Conservation (phyloP, 2,888 invertebrate species). For the Luperina nickerlii region DNA sequence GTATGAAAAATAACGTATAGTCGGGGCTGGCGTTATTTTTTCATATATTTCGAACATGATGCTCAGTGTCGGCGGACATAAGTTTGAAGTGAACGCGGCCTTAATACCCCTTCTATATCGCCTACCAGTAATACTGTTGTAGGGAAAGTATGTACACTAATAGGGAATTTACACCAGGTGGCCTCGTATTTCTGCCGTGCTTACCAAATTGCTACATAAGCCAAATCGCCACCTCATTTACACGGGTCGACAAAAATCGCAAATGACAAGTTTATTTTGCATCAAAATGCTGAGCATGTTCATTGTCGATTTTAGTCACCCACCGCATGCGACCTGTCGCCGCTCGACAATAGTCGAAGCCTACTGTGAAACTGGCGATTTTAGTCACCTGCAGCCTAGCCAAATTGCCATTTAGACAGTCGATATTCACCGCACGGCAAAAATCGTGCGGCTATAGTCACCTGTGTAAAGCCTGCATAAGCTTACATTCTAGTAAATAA, state of each 20-base stretch:
- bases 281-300: neutral
- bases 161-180: neutral
- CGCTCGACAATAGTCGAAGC: neutral
- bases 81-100: neutral
- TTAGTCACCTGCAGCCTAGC: no score
- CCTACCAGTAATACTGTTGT: neutral
- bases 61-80: neutral
- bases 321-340: neutral
- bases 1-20: neutral
- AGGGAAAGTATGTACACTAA: neutral
- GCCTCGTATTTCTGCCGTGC: neutral
- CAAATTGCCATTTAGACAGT: neutral
- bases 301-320: neutral
- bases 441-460: neutral
- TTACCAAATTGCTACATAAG: neutral
- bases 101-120: neutral
- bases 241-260: neutral
- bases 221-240: neutral
- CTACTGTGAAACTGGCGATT: neutral
- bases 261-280: neutral
- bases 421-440: neutral
- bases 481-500: constrained; percentile 19
- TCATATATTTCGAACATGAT: neutral
- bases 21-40: neutral
- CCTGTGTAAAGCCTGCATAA: neutral